A percentile compares a stretch with the other conserved stretches of the same genome.
Conservation (phyloP, 2,113 vertebrate species). For the Morone saxatilis region DNA sequence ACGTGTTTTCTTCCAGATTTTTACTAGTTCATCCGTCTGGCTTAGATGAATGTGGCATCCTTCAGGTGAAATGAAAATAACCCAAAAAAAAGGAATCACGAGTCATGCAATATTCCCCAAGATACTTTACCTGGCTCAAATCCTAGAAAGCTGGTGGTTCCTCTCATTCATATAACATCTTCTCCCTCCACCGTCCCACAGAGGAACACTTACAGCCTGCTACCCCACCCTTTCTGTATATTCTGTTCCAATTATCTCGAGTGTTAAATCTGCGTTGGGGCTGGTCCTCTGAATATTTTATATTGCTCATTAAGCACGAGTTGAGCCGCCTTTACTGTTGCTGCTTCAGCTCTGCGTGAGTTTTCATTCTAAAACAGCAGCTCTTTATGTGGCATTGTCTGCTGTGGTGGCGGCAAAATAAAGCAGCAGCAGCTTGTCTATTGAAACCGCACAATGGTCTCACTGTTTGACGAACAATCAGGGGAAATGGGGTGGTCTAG, state of each 20-base stretch:
- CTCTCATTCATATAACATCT: background rate
- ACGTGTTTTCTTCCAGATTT: background rate
- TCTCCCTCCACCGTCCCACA: background rate
- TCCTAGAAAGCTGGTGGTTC: background rate
- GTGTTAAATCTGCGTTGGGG: slow-evolving; percentile 55
- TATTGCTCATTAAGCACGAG: slow-evolving; percentile 55
- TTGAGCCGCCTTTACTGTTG: slow-evolving; percentile 39
- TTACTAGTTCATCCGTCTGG: background rate
- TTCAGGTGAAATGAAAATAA: slow-evolving; percentile 10
- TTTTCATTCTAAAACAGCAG: slow-evolving; percentile 44
- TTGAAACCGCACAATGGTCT: background rate
- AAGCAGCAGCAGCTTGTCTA: background rate
- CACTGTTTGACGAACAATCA: background rate
- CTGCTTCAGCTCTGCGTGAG: slow-evolving; percentile 14
- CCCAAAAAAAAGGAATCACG: background rate
- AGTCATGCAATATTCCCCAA: background rate
- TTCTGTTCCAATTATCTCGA: slow-evolving; percentile 71
- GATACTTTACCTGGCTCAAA: background rate
- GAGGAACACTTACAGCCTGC: slow-evolving; percentile 28
- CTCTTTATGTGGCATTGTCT: slow-evolving; percentile 19
- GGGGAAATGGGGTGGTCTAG: background rate
- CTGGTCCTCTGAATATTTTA: slow-evolving; percentile 72
- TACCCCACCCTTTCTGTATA: slow-evolving; percentile 27
- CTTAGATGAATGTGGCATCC: background rate
- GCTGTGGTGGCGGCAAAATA: background rate